Conservation (phyloP, 2,113 vertebrate genomes). For the Spizaetus ornatus region DNA sequence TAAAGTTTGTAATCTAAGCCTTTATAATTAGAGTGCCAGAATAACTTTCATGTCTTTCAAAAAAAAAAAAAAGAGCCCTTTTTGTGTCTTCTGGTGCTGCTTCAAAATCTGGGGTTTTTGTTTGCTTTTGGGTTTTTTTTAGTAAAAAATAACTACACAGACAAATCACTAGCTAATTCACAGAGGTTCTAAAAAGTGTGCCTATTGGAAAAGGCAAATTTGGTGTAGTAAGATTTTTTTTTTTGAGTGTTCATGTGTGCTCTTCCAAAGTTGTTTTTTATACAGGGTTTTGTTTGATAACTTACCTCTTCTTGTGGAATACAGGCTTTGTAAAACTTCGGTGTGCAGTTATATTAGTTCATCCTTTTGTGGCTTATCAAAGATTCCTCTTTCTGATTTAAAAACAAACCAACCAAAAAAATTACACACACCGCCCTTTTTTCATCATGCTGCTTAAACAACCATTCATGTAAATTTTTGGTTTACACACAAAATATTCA, state of each 20-base stretch:
- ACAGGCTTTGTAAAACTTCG: background rate
- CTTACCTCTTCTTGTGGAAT: background rate
- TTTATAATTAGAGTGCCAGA: background rate
- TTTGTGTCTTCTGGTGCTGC: background rate
- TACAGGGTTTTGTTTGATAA: background rate
- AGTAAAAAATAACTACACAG: background rate
- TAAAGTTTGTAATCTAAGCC: background rate
- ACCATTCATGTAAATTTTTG: background rate
- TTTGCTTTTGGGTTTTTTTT: background rate
- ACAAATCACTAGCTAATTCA: background rate
- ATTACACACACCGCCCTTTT: background rate
- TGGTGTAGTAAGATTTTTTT: too few relatives aligned
- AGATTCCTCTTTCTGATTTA: background rate
- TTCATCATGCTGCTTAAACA: background rate
- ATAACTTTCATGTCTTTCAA: background rate
- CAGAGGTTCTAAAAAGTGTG: background rate
- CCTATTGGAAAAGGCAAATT: background rate
- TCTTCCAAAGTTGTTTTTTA: background rate
- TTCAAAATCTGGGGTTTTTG: background rate
- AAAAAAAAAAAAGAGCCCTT: background rate
- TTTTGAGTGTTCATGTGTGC: background rate
- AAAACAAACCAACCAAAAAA: background rate
- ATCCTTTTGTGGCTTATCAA: background rate
- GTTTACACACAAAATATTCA: background rate
- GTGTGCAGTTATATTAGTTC: too few relatives aligned